Conservation (phyloP, 1,140 invertebrate genomes). For the Chironomus striatipennis region DNA sequence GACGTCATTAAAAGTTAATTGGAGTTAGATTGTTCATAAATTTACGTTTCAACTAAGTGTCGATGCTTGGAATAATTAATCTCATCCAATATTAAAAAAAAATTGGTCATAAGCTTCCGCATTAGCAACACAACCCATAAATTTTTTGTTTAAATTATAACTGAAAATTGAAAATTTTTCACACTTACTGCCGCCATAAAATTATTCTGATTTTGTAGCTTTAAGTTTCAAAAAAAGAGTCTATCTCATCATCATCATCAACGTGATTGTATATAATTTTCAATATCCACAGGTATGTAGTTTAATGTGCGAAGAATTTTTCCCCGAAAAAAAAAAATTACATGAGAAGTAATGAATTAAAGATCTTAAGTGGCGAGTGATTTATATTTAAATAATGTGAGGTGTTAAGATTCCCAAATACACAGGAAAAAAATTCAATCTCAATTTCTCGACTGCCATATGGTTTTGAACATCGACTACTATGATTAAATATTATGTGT, state of each 20-base stretch:
- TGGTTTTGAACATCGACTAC: background rate
- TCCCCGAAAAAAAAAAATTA: background rate
- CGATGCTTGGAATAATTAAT: too few relatives aligned
- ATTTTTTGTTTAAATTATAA: background rate
- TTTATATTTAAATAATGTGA: slow-evolving; percentile 24
- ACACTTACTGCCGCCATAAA: background rate
- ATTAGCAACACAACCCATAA: too few relatives aligned
- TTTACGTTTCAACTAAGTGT: too few relatives aligned
- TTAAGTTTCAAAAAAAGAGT: background rate
- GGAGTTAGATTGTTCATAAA: too few relatives aligned
- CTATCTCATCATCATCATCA: background rate
- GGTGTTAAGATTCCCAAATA: slow-evolving; percentile 17
- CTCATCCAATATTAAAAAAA: too few relatives aligned
- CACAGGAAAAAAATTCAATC: background rate
- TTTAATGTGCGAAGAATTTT: slow-evolving; percentile 5
- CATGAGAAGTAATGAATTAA: background rate
- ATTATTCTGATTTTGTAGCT: background rate
- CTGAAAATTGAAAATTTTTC: background rate
- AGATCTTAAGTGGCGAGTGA: slow-evolving; percentile 10
- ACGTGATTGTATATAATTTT: slow-evolving; percentile 1
- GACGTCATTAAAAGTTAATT: too few relatives aligned
- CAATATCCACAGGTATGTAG: background rate
- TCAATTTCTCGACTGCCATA: background rate
- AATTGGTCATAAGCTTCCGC: too few relatives aligned
- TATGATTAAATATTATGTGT: slow-evolving; percentile 4